Evolutionary conservation across 2,113 vertebrate species (phyloP).

Genomic region (Phocoena phocoena): DNA sequence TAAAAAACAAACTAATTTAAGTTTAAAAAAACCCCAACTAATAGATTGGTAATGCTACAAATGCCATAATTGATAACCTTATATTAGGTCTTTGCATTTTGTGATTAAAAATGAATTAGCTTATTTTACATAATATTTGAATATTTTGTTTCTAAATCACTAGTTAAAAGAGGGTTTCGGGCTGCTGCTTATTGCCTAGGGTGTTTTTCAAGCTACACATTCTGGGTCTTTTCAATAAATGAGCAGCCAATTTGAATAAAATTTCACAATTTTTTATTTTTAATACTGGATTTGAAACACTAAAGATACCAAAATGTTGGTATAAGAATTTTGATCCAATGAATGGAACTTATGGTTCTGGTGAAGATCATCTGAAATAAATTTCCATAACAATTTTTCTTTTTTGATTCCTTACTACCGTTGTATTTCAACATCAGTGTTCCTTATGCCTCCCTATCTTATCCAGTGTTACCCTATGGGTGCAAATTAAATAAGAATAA

Average conservation of each 20-base stretch:
- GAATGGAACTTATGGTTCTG: background rate
- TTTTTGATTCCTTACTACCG: background rate
- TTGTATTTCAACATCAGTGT: background rate
- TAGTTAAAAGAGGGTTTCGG: background rate
- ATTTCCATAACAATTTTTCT: background rate
- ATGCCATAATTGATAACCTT: background rate
- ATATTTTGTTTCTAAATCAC: constrained; percentile 19
- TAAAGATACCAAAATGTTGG: constrained; percentile 12
- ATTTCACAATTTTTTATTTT: background rate
- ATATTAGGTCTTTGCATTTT: background rate
- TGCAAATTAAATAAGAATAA: background rate
- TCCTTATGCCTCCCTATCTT: background rate
- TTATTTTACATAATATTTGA: constrained; percentile 5
- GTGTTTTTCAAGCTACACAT: background rate
- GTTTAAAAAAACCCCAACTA: background rate
- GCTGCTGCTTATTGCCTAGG: background rate
- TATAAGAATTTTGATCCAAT: constrained; percentile 17
- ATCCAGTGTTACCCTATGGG: background rate
- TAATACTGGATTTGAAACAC: constrained; percentile 10
- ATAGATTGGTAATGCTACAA: background rate
- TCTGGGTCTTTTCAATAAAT: constrained; percentile 15
- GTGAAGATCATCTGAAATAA: background rate
- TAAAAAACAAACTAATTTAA: background rate
- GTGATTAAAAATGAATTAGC: background rate
- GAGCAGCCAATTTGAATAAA: constrained; percentile 2